Evolutionary conservation across 2,113 vertebrate genomes (phyloP).

Genomic region (Formicarius rufipectus): DNA sequence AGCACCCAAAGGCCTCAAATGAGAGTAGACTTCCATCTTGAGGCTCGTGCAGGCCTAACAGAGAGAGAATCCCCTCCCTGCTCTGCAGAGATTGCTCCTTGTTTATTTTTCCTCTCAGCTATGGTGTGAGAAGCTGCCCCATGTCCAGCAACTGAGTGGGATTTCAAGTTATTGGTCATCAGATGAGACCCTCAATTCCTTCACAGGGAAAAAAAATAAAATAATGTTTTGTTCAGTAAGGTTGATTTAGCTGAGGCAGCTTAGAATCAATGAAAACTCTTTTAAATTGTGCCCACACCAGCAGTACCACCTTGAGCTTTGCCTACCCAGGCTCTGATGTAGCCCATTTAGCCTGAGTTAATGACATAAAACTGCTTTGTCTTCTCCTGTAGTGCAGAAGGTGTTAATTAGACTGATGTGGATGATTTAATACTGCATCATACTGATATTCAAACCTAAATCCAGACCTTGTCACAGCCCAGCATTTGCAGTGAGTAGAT

Average conservation of each 20-base stretch:
- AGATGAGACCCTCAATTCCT: not conserved
- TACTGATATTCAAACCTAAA: not conserved
- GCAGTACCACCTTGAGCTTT: not conserved
- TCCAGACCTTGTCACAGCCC: not conserved
- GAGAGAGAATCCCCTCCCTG: not conserved
- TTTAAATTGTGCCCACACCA: not conserved
- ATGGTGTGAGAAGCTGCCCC: not conserved
- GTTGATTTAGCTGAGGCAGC: not conserved
- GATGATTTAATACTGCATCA: not conserved
- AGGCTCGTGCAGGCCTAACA: not conserved
- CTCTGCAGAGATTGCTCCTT: not conserved
- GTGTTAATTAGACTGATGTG: not conserved
- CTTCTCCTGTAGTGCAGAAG: not conserved
- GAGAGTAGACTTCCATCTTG: conserved; percentile 10
- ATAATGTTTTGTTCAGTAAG: not conserved
- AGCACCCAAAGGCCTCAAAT: conserved; percentile 32
- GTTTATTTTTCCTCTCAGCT: not conserved
- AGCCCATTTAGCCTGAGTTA: not conserved
- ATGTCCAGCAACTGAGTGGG: not conserved
- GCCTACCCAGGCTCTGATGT: not conserved
- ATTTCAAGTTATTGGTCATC: not conserved
- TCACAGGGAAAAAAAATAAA: not conserved
- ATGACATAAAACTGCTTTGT: not conserved
- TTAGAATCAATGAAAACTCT: not conserved
- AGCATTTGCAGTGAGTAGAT: not conserved